phyloP scores from a whole-genome alignment of 2,888 invertebrate genomes.

The Eupeodes luniger region DNA sequence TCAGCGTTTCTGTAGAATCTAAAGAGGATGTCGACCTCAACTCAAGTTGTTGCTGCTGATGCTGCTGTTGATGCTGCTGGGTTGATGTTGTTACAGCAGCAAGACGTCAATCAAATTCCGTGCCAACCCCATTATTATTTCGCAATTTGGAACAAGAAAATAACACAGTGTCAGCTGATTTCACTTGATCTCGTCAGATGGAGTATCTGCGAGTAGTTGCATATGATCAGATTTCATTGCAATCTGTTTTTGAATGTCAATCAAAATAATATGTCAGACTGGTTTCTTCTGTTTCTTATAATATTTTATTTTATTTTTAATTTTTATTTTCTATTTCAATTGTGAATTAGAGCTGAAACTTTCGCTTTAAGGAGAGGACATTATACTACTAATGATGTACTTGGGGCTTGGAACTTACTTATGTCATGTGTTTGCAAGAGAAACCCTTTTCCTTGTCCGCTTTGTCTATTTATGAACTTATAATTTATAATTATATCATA shows the following conservation, averaged over 20 bases:
- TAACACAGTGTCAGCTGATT: constrained; percentile 51
- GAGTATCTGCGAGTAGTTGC: constrained; percentile 5
- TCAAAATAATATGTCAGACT: constrained; percentile 24
- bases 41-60: not conserved
- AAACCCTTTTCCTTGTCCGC: constrained; percentile 21
- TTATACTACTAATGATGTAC: not conserved
- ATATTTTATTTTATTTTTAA: not conserved
- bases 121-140: constrained; percentile 50
- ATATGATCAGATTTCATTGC: constrained; percentile 48
- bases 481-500: not conserved
- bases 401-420: not conserved
- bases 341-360: constrained; percentile 32
- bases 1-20: constrained; percentile 35
- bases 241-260: constrained; percentile 49
- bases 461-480: not conserved
- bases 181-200: constrained; percentile 45
- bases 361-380: not conserved
- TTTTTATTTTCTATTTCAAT: constrained; percentile 10
- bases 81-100: constrained; percentile 24
- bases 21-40: constrained; percentile 46
- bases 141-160: constrained; percentile 54
- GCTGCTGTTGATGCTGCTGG: not conserved
- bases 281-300: not conserved
- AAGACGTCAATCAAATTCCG: constrained; percentile 52
- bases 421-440: not conserved